A percentile compares a stretch with the other conserved stretches of the same genome.
These are phyloP conservation scores for Catagonus wagneri DNA, from an alignment of 2,113 vertebrate species.

Conservation along the genomic window DNA sequence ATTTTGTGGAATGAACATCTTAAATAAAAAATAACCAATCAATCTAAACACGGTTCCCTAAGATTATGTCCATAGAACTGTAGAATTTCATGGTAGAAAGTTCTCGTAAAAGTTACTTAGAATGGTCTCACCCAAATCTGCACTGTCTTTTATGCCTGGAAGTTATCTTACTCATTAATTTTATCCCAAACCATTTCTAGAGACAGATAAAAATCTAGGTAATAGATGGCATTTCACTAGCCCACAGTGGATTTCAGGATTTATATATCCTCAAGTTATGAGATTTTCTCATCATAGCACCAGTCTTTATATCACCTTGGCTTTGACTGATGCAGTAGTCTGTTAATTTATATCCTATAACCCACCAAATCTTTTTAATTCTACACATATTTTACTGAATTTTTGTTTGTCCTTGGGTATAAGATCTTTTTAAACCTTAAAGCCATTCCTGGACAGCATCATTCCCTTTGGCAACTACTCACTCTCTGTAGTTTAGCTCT, in stretches of 20 bases:
- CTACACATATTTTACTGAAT: slow-evolving; percentile 38
- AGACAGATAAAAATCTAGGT: slow-evolving; percentile 55
- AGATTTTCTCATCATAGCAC: slow-evolving; percentile 65
- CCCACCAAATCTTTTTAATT: slow-evolving; percentile 47
- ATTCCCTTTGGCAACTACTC: slow-evolving; percentile 33
- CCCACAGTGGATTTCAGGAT: slow-evolving; percentile 53
- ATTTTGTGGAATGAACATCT: not conserved
- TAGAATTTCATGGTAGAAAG: not conserved
- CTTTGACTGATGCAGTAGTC: slow-evolving; percentile 56
- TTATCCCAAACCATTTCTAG: not conserved
- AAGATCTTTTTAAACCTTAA: slow-evolving; percentile 43
- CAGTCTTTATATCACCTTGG: slow-evolving; percentile 51
- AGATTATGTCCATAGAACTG: not conserved
- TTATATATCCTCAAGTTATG: slow-evolving; percentile 55
- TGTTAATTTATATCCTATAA: slow-evolving; percentile 59
- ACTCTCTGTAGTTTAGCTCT: slow-evolving; percentile 6
- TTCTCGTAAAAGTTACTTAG: slow-evolving; percentile 40
- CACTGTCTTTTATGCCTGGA: not conserved
- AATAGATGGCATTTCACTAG: slow-evolving; percentile 60
- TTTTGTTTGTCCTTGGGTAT: slow-evolving; percentile 17
- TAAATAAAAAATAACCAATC: slow-evolving; percentile 14
- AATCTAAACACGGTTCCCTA: not conserved
- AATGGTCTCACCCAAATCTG: not conserved
- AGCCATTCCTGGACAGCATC: slow-evolving; percentile 9
- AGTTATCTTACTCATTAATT: slow-evolving; percentile 42